phyloP scores from a whole-genome alignment of 2,113 vertebrate species.

The Lutjanus erythropterus region DNA sequence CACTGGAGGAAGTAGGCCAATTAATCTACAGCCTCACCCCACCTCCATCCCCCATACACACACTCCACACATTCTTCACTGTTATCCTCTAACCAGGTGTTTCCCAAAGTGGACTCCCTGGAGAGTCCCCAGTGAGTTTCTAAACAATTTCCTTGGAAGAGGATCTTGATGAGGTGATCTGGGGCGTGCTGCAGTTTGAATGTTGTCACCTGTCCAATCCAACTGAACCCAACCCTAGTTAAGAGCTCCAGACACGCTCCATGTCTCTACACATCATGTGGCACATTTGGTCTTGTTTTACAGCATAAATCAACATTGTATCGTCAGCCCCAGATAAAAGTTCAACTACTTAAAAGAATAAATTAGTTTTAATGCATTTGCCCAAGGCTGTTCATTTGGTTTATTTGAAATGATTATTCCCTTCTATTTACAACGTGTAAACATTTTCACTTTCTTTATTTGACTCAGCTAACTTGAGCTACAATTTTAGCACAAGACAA shows the following conservation, averaged over 20 bases:
- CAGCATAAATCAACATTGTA: constrained; percentile 7
- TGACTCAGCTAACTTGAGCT: no score
- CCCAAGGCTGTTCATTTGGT: constrained; percentile 3
- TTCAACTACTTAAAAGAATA: background rate
- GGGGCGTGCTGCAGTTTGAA: constrained; percentile 12
- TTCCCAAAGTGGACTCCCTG: constrained; percentile 39
- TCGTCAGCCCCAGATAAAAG: constrained; percentile 22
- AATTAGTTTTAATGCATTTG: constrained; percentile 3
- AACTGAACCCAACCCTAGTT: background rate
- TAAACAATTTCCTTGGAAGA: constrained; percentile 2
- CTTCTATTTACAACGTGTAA: background rate
- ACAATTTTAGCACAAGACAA: no score
- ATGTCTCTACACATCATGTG: background rate
- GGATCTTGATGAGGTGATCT: constrained; percentile 26
- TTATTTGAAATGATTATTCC: constrained; percentile 3
- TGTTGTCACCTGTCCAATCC: constrained; percentile 17
- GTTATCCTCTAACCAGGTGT: constrained; percentile 32
- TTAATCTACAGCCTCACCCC: constrained; percentile 36
- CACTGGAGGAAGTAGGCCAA: constrained; percentile 47
- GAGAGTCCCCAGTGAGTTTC: constrained; percentile 23
- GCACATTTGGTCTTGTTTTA: constrained; percentile 19
- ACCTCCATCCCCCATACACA: background rate
- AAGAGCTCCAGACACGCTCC: background rate
- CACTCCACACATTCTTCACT: constrained; percentile 37
- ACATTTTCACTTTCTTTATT: constrained; percentile 6